phyloP scores from a whole-genome alignment of 2,113 vertebrate genomes.

The Motacilla alba region DNA sequence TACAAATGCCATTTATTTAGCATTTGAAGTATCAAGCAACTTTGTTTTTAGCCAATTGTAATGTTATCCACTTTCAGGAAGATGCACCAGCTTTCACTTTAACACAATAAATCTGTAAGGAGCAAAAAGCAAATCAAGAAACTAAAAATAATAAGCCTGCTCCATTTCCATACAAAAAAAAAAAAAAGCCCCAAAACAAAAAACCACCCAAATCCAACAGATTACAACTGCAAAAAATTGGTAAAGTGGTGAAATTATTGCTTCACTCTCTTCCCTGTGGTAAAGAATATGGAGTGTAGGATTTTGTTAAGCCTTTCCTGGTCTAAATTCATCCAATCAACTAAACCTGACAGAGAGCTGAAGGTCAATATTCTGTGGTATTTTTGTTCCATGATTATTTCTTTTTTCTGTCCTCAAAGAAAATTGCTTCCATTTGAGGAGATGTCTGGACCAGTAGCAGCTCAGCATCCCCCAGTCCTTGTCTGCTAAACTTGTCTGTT shows the following conservation, averaged over 20 bases:
- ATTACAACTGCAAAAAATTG: not conserved
- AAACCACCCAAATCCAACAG: not conserved
- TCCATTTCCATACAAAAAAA: not conserved
- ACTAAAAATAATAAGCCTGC: fast-evolving
- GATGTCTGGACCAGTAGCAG: not conserved
- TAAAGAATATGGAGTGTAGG: not conserved
- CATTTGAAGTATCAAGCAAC: not conserved
- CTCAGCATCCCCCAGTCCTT: not conserved
- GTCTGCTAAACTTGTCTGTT: not conserved
- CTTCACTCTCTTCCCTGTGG: not conserved
- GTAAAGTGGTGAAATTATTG: not conserved
- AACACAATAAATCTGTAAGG: not conserved
- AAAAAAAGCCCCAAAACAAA: fast-evolving
- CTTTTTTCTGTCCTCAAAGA: not conserved
- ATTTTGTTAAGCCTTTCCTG: not conserved
- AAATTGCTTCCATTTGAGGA: not conserved
- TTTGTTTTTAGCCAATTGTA: not conserved
- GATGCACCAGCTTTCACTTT: not conserved
- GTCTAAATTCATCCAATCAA: not conserved
- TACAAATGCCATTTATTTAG: not conserved
- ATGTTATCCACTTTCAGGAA: not conserved
- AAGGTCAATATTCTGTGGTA: not conserved
- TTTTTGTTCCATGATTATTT: not conserved
- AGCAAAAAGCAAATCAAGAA: not conserved
- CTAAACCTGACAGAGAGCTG: not conserved